phyloP scores from a whole-genome alignment of 1,140 invertebrate genomes.

The Batillaria attramentaria region DNA sequence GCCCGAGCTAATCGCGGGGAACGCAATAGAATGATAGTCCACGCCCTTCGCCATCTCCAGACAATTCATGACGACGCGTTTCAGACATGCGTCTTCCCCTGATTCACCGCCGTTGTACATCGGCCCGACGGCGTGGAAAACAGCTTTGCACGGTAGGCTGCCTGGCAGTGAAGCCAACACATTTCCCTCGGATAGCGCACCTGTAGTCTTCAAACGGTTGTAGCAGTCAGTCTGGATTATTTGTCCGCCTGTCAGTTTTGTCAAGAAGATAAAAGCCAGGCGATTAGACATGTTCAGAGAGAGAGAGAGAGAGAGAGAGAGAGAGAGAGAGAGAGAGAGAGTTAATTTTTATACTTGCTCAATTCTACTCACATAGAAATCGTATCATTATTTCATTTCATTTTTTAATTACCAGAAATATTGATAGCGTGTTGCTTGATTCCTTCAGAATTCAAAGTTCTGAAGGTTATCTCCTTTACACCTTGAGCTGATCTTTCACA shows the following conservation, averaged over 20 bases:
- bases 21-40: too few species aligned
- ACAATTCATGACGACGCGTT: too few species aligned
- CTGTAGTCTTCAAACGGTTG: background rate
- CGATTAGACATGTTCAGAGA: too few species aligned
- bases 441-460: too few species aligned
- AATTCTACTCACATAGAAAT: background rate
- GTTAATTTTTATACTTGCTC: background rate
- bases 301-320: too few species aligned
- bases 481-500: too few species aligned
- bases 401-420: background rate
- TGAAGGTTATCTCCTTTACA: too few species aligned
- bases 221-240: constrained; percentile 17
- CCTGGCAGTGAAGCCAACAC: constrained; percentile 30
- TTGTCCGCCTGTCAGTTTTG: background rate
- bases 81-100: too few species aligned
- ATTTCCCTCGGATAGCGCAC: background rate
- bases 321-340: background rate
- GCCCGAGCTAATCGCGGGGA: too few species aligned
- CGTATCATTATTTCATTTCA: background rate
- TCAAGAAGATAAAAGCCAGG: too few species aligned
- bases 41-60: too few species aligned
- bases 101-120: constrained; percentile 32
- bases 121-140: constrained; percentile 53
- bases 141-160: constrained; percentile 34
- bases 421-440: background rate